Evolutionary conservation across 2,797 vertebrate genomes (phyloP).

Genomic region (Lepidocolaptes lacrymiger): DNA sequence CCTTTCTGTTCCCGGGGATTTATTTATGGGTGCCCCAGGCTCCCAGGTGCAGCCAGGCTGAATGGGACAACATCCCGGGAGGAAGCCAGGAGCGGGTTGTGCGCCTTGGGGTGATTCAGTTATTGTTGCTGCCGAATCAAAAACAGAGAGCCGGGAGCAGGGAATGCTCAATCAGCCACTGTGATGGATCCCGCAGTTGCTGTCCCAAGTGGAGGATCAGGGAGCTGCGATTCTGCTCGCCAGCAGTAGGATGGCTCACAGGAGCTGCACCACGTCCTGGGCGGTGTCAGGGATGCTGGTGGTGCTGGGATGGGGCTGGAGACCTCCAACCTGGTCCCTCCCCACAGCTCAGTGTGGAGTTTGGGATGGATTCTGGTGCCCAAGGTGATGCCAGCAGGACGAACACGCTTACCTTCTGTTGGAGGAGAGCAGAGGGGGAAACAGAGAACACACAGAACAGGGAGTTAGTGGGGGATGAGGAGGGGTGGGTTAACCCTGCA

Average conservation of each 20-base stretch:
- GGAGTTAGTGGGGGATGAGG: not conserved
- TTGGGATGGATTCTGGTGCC: not conserved
- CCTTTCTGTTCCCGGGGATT: conserved; percentile 33
- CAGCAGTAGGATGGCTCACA: not conserved
- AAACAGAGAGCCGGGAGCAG: not conserved
- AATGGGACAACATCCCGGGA: conserved; percentile 40
- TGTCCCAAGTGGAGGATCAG: not conserved
- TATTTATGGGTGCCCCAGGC: conserved; percentile 33
- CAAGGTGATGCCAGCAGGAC: accelerated
- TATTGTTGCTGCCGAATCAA: conserved; percentile 46
- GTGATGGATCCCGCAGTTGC: not conserved
- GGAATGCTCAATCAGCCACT: not conserved
- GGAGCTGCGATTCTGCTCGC: not conserved
- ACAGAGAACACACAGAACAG: not conserved
- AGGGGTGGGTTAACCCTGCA: not conserved
- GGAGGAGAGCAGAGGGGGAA: not conserved
- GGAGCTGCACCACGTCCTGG: accelerated
- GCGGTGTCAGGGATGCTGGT: not conserved
- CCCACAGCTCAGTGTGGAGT: not conserved
- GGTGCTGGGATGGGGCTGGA: not conserved
- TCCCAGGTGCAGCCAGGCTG: conserved; percentile 27
- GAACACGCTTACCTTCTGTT: conserved; percentile 56
- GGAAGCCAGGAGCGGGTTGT: not conserved
- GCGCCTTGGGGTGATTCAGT: not conserved
- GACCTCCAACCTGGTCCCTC: not conserved